Evolutionary conservation across 2,888 invertebrate genomes (phyloP), one percentile per base, ranked within the genome.

Genomic region (Drosophila lacicola): DNA sequence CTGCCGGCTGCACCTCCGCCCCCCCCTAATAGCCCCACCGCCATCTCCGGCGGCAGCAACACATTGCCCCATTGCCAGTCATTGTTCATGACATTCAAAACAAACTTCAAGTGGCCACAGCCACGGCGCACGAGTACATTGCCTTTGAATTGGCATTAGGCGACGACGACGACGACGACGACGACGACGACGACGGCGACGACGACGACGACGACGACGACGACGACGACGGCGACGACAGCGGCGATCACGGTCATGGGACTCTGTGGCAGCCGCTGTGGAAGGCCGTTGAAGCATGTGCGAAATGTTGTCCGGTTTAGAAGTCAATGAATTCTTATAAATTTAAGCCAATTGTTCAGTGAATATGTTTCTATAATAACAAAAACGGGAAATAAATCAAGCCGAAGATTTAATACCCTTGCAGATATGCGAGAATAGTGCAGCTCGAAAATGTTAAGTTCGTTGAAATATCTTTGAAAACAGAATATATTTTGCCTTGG

Each of bases 61-160:
- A 49, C 25, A 21, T n/a, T 39, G 51, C 64, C 69, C 68, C 83
- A 80, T 70, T 75, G 81, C 72, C 72, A 76, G 65, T 71, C 70
- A 83, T 88, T 80, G 88, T 79, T 90, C 88, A 89, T 89, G 88
- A 90, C 88, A 89, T 90, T 89, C 89, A 89, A 89, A 88, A 85
- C 63, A 62, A 64, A 83, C 78, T 77, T 76, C 71, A 72, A 86
- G 76, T 86, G 87, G 82, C 53, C 75, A 56, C 75, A 29, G 29
- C 29, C 29, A 8, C 29, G 46, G 56, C 57, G 65, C 46, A 50
- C 71, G 79, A 42, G 74, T 78, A 68, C 73, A 72, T 77, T 75
- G 74, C 74, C 74, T 61, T 55, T 58, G 39, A 69, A 63, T 73
- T 74, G 60, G 64, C 74, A 58, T 61, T 55, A 44, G 73, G 19